Conservation (phyloP, 1,140 invertebrate genomes). For the Caenorhabditis brenneri region DNA sequence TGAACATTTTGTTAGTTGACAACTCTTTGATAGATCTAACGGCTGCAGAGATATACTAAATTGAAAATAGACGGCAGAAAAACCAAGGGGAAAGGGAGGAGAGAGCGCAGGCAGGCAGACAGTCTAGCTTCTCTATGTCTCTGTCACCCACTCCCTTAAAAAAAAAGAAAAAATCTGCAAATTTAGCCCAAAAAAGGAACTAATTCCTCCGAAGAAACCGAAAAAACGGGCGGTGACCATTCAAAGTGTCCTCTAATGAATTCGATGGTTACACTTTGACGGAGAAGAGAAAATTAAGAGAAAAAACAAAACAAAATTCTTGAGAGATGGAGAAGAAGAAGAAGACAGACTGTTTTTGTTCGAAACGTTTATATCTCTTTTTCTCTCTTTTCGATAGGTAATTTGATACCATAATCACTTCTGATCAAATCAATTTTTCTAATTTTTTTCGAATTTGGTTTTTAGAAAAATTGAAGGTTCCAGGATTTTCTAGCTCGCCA, state of each 20-base stretch:
- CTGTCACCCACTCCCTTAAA: too few relatives aligned
- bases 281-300: background rate
- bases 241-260: background rate
- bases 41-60: too few relatives aligned
- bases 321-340: background rate
- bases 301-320: background rate
- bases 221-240: background rate
- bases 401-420: background rate
- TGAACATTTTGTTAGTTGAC: too few relatives aligned
- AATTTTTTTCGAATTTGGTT: background rate
- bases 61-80: too few relatives aligned
- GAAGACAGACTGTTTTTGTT: constrained; percentile 16
- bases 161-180: background rate
- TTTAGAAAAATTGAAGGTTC: too few relatives aligned
- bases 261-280: background rate
- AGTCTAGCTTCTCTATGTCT: too few relatives aligned
- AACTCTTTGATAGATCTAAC: too few relatives aligned
- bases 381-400: background rate
- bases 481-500: too few relatives aligned
- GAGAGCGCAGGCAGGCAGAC: too few relatives aligned
- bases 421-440: background rate
- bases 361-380: background rate
- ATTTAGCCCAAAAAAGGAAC: background rate
- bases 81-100: too few relatives aligned
- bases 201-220: too few relatives aligned